Conservation (phyloP, 2,113 vertebrate species). For the Myotis brandtii region DNA sequence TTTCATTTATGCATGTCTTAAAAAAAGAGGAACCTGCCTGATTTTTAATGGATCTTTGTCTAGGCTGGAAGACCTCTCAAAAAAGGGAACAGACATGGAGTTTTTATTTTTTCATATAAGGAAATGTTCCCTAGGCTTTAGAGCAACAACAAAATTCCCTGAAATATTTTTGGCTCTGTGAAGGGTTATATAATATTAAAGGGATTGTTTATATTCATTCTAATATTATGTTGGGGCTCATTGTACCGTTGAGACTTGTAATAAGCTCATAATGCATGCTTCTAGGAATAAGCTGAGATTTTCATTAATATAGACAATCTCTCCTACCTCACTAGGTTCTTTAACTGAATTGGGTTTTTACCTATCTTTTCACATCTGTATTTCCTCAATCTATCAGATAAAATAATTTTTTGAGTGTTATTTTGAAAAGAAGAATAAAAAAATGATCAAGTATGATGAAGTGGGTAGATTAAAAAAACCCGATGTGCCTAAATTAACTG, state of each 20-base stretch:
- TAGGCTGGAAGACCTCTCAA: background rate
- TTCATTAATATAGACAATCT: background rate
- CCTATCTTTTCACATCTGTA: background rate
- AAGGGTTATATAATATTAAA: conserved; percentile 32
- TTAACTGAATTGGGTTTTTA: background rate
- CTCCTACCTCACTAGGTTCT: background rate
- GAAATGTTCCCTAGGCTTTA: conserved; percentile 39
- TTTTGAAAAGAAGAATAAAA: conserved; percentile 43
- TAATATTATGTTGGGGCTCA: conserved; percentile 1
- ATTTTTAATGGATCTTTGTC: background rate
- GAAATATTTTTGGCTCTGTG: conserved; percentile 45
- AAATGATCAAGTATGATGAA: background rate
- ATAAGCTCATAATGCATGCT: background rate
- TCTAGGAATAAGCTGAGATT: background rate
- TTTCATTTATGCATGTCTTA: background rate
- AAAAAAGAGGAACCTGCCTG: background rate
- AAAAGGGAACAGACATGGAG: background rate
- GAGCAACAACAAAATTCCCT: conserved; percentile 31
- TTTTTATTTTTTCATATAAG: conserved; percentile 58
- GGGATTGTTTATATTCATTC: background rate
- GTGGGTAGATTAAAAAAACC: background rate
- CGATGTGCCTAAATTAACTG: conserved; percentile 20
- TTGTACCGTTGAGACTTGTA: background rate
- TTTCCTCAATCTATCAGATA: background rate
- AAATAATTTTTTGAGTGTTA: background rate